A percentile compares a stretch with the other conserved stretches of the same genome.
Evolutionary conservation across 1,140 invertebrate species (phyloP).

Genomic region (Drosophila ficusphila): DNA sequence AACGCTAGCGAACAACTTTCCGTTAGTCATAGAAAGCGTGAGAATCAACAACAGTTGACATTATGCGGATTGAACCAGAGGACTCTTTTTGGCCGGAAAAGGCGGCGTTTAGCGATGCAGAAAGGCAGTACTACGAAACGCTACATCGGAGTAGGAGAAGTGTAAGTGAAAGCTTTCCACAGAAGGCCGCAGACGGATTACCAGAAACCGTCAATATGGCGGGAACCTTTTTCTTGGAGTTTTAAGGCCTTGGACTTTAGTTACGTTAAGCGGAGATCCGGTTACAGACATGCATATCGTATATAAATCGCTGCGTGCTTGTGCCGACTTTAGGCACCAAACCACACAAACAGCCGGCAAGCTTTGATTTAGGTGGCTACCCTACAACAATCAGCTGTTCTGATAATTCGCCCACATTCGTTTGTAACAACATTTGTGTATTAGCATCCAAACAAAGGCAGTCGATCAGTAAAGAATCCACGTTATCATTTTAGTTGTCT

Average conservation of each 20-base stretch:
- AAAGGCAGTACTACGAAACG: constrained; percentile 39
- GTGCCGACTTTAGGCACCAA: background rate
- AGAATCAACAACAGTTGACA: too few species aligned
- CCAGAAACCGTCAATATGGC: background rate
- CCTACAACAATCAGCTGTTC: constrained; percentile 52
- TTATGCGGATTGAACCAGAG: constrained; percentile 44
- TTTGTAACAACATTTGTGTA: too few species aligned
- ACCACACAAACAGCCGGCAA: constrained; percentile 25
- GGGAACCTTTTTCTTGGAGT: background rate
- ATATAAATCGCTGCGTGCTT: constrained; percentile 1
- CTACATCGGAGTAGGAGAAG: background rate
- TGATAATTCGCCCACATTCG: constrained; percentile 2
- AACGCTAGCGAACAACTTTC: too few species aligned
- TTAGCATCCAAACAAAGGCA: constrained; percentile 29
- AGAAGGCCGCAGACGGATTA: background rate
- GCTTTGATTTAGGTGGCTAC: constrained; percentile 40
- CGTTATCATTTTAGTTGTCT: constrained; percentile 20
- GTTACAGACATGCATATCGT: background rate
- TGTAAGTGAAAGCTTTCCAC: constrained; percentile 5
- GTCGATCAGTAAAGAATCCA: background rate
- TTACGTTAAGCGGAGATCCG: background rate
- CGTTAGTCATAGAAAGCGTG: too few species aligned
- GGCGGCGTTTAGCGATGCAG: constrained; percentile 35
- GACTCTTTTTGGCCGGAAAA: constrained; percentile 58
- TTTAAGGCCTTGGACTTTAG: too few species aligned